Percentiles rank a stretch among this genome's conserved stretches.
Conservation (phyloP, 2,888 invertebrate genomes). For the Lordiphosa fenestrarum region DNA sequence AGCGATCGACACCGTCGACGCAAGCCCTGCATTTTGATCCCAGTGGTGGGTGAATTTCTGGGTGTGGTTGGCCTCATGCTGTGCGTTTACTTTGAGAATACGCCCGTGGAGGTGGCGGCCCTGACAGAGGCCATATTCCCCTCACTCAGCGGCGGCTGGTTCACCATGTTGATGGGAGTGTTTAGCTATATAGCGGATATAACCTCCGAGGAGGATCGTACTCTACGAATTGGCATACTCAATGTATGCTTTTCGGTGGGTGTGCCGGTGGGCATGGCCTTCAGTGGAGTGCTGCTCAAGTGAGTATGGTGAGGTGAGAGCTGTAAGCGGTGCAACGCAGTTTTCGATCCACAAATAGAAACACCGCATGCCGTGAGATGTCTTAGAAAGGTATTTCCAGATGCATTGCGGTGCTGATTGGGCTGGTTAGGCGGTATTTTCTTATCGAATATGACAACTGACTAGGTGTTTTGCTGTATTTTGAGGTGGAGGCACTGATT, state of each 20-base stretch:
- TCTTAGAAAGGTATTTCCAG: too few species aligned
- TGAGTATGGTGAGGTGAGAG: conserved; percentile 34
- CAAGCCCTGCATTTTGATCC: conserved; percentile 89
- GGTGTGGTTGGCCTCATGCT: conserved; percentile 89
- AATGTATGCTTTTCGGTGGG: conserved; percentile 94
- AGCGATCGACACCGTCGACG: conserved; percentile 83
- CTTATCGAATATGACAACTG: too few species aligned
- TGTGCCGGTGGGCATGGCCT: conserved; percentile 92
- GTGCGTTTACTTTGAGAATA: conserved; percentile 89
- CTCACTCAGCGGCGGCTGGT: conserved; percentile 90
- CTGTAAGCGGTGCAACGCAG: too few species aligned
- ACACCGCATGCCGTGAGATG: too few species aligned
- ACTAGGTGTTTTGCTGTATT: too few species aligned
- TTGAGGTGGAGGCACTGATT: too few species aligned
- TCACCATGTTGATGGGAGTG: conserved; percentile 94
- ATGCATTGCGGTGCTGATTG: too few species aligned
- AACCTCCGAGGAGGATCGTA: conserved; percentile 90
- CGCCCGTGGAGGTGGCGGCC: conserved; percentile 90
- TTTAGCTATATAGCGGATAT: conserved; percentile 94
- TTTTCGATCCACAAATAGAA: too few species aligned
- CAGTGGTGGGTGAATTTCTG: conserved; percentile 89
- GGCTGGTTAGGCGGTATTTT: too few species aligned
- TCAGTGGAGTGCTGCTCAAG: conserved; percentile 89
- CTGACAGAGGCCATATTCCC: conserved; percentile 91
- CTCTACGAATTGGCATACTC: conserved; percentile 91